Evolutionary conservation across 2,888 invertebrate genomes (phyloP).

Genomic region (Phaedon cochleariae): DNA sequence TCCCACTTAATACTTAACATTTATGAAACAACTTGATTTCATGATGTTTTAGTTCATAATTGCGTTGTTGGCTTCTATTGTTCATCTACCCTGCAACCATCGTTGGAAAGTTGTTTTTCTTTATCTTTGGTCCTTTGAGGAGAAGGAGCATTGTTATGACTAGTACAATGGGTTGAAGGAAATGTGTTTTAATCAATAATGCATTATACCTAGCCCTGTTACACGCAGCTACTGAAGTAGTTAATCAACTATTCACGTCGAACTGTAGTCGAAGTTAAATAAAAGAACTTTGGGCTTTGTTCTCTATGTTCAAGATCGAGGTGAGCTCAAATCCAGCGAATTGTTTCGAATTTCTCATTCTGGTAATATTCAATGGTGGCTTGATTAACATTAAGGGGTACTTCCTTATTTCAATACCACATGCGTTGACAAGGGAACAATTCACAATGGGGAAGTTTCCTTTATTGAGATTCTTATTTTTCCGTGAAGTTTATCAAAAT

Average conservation of each 20-base stretch:
- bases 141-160: background rate
- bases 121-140: background rate
- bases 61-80: too few relatives aligned
- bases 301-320: background rate
- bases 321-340: background rate
- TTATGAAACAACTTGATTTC: too few relatives aligned
- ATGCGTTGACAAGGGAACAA: too few relatives aligned
- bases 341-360: background rate
- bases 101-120: background rate
- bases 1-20: too few relatives aligned
- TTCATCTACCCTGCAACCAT: too few relatives aligned
- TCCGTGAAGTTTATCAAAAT: too few relatives aligned
- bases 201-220: background rate
- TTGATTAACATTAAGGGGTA: too few relatives aligned
- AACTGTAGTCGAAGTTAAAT: background rate
- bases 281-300: background rate
- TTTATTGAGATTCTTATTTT: too few relatives aligned
- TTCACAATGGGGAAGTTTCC: too few relatives aligned
- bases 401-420: too few relatives aligned
- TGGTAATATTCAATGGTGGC: too few relatives aligned
- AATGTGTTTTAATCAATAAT: background rate
- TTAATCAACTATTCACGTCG: background rate
- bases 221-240: background rate
- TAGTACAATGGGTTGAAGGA: background rate
- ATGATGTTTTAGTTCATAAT: too few relatives aligned